Evolutionary conservation across 2,113 vertebrate genomes (phyloP), one percentile per base, ranked within the genome.

Genomic region (Triplophysa tibetana): DNA sequence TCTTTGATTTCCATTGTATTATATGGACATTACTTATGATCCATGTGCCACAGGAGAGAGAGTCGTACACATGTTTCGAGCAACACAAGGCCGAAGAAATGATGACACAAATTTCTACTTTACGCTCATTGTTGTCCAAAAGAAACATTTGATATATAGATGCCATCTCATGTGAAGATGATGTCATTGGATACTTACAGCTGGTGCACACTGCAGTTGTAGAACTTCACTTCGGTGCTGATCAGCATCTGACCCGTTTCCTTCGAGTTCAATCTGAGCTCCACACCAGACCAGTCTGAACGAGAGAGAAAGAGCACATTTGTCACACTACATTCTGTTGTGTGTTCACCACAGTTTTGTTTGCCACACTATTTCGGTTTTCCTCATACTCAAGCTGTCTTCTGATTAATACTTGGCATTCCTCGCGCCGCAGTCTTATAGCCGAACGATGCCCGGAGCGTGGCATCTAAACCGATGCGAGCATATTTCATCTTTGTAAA

Each of bases 201-300:
- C 77, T 96, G 96, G 91, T 99, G 98, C 79, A 97, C 95, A 0
- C 98, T 99, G 94, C 98, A 99, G 93, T 99, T 99, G 95, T 97
- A 99, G 91, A 99, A 99, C 88, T 96, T 98, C 91, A 99, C 96
- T 89, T 99, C 96, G 0, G 98, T 99, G 94, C 96, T 99, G 90
- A 97, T 97, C 9, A 99, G 94, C 80, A 93, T 98, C 91, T 95
- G 95, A 58, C 95, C 94, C 0, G 98, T 99, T 90, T 99, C 98
- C 88, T 88, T 95, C 1, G 97, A 98, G 82, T 95, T 97, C 78
- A 99, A 92, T 84, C 95, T 93, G 45, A 99, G 92, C 83, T 98
- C 95, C 38, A 99, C 94, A 0, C 96, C 95, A 1, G 96, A 97
- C 97, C 97, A 99, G 79, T 98, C 98, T 99, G 90, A 78, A 82